Percentiles rank a stretch among this genome's conserved stretches.
phyloP scores from a whole-genome alignment of 2,888 invertebrate genomes.

The Pyralis farinalis region DNA sequence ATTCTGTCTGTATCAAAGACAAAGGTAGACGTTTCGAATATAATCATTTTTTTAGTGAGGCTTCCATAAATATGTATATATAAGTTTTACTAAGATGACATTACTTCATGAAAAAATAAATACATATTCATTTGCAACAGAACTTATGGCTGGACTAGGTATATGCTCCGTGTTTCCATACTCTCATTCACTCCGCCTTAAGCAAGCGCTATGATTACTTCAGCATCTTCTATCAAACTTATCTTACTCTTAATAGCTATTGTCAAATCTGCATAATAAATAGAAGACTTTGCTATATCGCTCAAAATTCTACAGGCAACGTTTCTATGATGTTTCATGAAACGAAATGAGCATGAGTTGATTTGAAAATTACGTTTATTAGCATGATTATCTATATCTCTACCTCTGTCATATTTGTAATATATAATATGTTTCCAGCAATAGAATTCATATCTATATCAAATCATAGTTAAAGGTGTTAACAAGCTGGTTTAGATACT shows the following conservation, averaged over 20 bases:
- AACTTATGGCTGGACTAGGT: too few species aligned
- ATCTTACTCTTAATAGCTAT: neutral
- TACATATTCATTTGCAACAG: too few species aligned
- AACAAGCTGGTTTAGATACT: conserved; percentile 31
- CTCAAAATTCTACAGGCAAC: conserved; percentile 12
- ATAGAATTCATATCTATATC: too few species aligned
- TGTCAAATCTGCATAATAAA: neutral
- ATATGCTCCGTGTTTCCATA: too few species aligned
- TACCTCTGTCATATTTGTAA: neutral
- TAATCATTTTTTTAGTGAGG: too few species aligned
- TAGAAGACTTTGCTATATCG: neutral
- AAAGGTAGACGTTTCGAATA: too few species aligned
- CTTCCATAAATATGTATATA: too few species aligned
- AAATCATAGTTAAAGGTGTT: neutral
- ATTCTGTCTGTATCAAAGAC: too few species aligned
- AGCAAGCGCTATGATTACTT: conserved; percentile 17
- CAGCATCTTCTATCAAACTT: neutral
- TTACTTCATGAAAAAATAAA: too few species aligned
- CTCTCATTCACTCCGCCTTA: too few species aligned
- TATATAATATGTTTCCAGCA: neutral
- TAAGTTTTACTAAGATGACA: too few species aligned
- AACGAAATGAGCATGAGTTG: conserved; percentile 59
- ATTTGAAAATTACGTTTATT: conserved; percentile 3
- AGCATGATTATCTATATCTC: conserved; percentile 7
- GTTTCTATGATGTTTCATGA: conserved; percentile 60